Conservation (phyloP, 2,888 invertebrate species). For the Acrocyrtus sp. region DNA sequence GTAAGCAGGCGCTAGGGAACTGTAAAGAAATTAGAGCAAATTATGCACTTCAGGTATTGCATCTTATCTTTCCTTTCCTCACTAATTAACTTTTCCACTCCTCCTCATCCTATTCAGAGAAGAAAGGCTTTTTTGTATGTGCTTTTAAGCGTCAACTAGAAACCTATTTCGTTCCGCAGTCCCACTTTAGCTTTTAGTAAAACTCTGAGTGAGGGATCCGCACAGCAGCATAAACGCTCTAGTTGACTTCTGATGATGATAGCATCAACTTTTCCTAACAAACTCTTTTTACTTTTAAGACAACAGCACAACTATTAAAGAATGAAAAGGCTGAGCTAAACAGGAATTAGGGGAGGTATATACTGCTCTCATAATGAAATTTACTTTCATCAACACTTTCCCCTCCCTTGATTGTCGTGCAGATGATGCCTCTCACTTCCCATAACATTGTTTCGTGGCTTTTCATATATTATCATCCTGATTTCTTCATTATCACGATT, state of each 20-base stretch:
- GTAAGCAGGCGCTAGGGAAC: conserved; percentile 61
- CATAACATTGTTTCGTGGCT: not conserved
- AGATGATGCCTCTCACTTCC: not conserved
- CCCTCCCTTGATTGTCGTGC: conserved; percentile 11
- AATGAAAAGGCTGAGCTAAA: conserved; percentile 8
- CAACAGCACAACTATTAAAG: too few species aligned
- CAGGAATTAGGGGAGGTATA: not conserved
- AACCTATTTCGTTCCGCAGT: not conserved
- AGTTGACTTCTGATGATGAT: too few species aligned
- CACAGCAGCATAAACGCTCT: too few species aligned
- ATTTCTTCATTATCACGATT: too few species aligned
- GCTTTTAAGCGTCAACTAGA: not conserved
- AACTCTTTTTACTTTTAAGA: not conserved
- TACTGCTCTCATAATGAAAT: conserved; percentile 61
- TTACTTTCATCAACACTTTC: conserved; percentile 61
- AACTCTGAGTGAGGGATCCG: conserved; percentile 8
- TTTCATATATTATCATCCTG: not conserved
- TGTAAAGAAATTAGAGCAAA: conserved; percentile 64
- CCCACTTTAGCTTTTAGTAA: not conserved
- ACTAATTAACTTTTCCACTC: not conserved
- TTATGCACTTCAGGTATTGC: conserved; percentile 64
- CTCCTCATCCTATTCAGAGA: conserved; percentile 7
- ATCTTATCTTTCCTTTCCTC: conserved; percentile 43
- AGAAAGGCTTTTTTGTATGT: too few species aligned
- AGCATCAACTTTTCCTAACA: too few species aligned